Evolutionary conservation across 2,113 vertebrate genomes (phyloP), one percentile per base, ranked within the genome.

Genomic region (Xiphophorus hellerii): DNA sequence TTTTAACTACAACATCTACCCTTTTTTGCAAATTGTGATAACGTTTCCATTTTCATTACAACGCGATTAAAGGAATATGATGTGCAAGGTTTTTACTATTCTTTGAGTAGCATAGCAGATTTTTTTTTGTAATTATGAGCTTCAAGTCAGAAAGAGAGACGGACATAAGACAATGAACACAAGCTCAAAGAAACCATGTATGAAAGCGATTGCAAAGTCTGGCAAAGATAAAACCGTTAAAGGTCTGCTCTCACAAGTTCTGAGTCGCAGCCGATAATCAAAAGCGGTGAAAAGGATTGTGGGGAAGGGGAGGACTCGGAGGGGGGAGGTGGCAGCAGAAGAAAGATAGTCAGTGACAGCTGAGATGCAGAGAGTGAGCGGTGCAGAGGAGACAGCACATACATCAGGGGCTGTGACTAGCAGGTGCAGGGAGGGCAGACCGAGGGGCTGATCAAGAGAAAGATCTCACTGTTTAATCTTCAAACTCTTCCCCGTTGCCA

Each of bases 391-490:
- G 81, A 71, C 76, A 83, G 73, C 76, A 82, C 80, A 90, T 86
- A 86, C 77, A 91, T 93, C 90, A 90, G 90, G 63, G 31, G 80
- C 80, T 88, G 89, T 70, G 87, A 89, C 85, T 66, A 89, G 92
- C 93, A 93, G 93, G 93, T 95, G 94, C 92, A 74, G 78, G 83
- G 88, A 81, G 84, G 84, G 84, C 77, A 64, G 84, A 58, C 75
- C n/a, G 12, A 78, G 78, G 81, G 76, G 77, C 86, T 91, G 88
- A 87, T 89, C 85, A 88, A 91, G 87, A 93, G 92, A 94, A 94
- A 93, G 94, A 93, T 90, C 90, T 88, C 91, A 76, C 83, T 95
- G 94, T 94, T 93, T 89, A 89, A 92, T 93, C 90, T 90, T 84
- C 85, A 92, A 88, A 88, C 82, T 86, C 87, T 87, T 91, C 90